A percentile compares a stretch with the other conserved stretches of the same genome.
Conservation (phyloP, 2,888 invertebrate genomes). For the Cephus rjabovi region DNA sequence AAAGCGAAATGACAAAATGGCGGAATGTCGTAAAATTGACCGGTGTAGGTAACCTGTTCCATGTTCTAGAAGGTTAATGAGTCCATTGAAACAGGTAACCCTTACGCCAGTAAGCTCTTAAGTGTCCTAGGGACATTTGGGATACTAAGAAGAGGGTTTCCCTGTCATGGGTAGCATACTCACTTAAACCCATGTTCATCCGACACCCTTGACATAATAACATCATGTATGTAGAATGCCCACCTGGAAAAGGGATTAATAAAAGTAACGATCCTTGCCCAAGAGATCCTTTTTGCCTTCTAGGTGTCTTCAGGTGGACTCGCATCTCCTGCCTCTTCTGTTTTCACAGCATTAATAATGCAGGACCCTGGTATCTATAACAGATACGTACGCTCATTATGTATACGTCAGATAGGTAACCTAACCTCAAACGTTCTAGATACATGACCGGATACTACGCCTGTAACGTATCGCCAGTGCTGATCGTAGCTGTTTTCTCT, state of each 20-base stretch:
- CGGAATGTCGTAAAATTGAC: background rate
- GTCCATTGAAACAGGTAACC: background rate
- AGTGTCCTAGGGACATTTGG: constrained; percentile 4
- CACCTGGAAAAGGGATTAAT: background rate
- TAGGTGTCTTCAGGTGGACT: background rate
- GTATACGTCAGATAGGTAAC: background rate
- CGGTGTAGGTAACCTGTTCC: background rate
- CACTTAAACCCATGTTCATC: constrained; percentile 4
- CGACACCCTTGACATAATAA: background rate
- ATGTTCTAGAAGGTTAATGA: background rate
- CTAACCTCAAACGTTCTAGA: background rate
- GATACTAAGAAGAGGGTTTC: constrained; percentile 3
- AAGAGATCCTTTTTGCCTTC: background rate
- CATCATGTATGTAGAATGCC: background rate
- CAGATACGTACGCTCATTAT: background rate
- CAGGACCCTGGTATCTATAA: background rate
- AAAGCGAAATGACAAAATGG: background rate
- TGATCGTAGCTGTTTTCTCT: background rate
- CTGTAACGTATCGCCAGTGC: background rate
- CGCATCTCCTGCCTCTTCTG: background rate
- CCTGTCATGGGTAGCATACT: background rate
- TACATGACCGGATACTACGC: background rate
- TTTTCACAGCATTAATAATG: background rate
- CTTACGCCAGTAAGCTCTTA: background rate
- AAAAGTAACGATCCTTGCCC: background rate